Evolutionary conservation across 2,888 invertebrate genomes (phyloP), one percentile per base, ranked within the genome.

Genomic region (Heteropelma amictum): DNA sequence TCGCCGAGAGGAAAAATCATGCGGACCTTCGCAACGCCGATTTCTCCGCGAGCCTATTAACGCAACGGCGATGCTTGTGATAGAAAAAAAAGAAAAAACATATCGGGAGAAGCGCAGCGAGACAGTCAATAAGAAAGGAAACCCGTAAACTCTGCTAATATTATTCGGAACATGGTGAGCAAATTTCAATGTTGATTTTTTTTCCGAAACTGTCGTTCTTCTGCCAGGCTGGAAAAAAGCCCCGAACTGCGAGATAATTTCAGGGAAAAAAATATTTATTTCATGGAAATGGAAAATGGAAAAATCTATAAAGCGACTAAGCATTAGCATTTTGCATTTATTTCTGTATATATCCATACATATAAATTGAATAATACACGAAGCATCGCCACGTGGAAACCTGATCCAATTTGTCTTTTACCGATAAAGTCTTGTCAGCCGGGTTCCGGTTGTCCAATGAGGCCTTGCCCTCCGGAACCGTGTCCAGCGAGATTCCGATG

Each of bases 361-460:
- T n/a, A n/a, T n/a, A n/a, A n/a, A n/a, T n/a, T n/a, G n/a, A n/a
- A n/a, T n/a, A n/a, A n/a, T n/a, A n/a, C n/a, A n/a, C n/a, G n/a
- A n/a, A n/a, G n/a, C n/a, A n/a, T n/a, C n/a, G n/a, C n/a, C n/a
- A n/a, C n/a, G n/a, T n/a, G n/a, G n/a, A n/a, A n/a, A n/a, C n/a
- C n/a, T n/a, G n/a, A n/a, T n/a, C n/a, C n/a, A n/a, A n/a, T 38
- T 38, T 10, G 10, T n/a, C 35, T 30, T 28, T 4, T 12, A 6
- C 14, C 8, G 3, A 53, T 19, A 17, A 40, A 83, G 83, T 77
- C 79, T 61, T 80, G 78, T 65, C 78, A 78, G 42, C 75, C 78
- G 14, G 72, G 76, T 12, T 77, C 79, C 19, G 81, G 79, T 63
- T 82, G 80, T 51, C 77, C 78, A 5, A 69, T 61, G 72, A 77